Percentiles rank a stretch among this genome's conserved stretches.
Evolutionary conservation across 2,888 invertebrate species (phyloP).

Genomic region (Drosophila merina): DNA sequence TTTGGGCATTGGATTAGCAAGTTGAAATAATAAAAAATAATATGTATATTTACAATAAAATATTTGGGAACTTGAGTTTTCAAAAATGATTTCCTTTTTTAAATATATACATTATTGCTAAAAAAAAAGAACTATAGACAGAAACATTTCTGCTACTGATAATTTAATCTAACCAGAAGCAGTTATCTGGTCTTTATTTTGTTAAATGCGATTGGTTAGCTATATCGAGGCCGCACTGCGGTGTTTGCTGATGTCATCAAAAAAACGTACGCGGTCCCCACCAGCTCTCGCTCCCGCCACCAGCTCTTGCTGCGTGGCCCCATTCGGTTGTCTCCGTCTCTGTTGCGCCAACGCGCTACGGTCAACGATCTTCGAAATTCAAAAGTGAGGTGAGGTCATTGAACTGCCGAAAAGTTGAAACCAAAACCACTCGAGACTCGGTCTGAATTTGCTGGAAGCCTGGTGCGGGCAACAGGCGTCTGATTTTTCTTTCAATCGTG

Average conservation of each 20-base stretch:
- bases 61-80: too few species aligned
- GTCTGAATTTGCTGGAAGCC: conserved; percentile 65
- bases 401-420: conserved; percentile 63
- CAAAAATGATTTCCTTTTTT: too few species aligned
- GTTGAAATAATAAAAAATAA: too few species aligned
- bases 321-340: conserved; percentile 13
- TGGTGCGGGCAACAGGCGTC: conserved; percentile 69
- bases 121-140: too few species aligned
- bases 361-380: conserved; percentile 69
- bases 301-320: neutral
- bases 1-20: too few species aligned
- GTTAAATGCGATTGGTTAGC: neutral
- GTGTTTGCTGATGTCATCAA: conserved; percentile 22
- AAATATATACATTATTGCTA: too few species aligned
- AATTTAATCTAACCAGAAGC: too few species aligned
- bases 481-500: conserved; percentile 81
- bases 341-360: conserved; percentile 16
- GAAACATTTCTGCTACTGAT: too few species aligned
- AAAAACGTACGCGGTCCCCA: conserved; percentile 3
- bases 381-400: conserved; percentile 44
- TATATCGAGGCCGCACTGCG: conserved; percentile 5
- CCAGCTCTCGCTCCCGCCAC: conserved; percentile 7
- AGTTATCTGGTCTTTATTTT: too few species aligned
- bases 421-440: conserved; percentile 38
- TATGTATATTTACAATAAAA: too few species aligned